phyloP scores from a whole-genome alignment of 2,113 vertebrate species.

The Carassius gibelio region DNA sequence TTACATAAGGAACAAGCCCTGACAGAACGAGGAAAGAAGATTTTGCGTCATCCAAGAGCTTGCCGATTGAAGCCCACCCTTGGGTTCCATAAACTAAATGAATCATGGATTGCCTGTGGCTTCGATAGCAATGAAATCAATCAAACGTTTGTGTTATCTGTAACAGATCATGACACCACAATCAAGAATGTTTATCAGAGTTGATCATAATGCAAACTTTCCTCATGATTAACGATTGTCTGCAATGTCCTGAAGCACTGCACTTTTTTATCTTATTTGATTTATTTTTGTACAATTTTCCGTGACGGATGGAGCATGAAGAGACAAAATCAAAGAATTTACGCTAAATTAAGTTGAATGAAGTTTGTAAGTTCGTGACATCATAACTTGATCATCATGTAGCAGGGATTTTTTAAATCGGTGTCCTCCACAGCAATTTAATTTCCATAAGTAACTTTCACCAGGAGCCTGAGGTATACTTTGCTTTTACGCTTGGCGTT shows the following conservation, averaged over 20 bases:
- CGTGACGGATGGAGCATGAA: not conserved
- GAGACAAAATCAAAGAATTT: not conserved
- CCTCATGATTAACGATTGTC: not conserved
- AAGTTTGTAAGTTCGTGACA: too few species aligned
- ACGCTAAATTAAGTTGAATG: not conserved
- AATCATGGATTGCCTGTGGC: not conserved
- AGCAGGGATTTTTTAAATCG: too few species aligned
- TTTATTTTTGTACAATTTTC: not conserved
- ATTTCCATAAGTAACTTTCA: too few species aligned
- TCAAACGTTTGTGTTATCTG: not conserved
- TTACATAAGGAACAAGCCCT: not conserved
- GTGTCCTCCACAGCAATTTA: too few species aligned
- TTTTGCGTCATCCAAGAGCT: not conserved
- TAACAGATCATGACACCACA: not conserved
- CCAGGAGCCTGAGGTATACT: too few species aligned
- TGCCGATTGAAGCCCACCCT: not conserved
- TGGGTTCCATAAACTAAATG: not conserved
- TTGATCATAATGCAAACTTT: conserved; percentile 24
- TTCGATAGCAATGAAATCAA: not conserved
- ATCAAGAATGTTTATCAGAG: conserved; percentile 15
- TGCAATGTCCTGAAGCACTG: not conserved
- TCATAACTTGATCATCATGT: too few species aligned
- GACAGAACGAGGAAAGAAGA: not conserved
- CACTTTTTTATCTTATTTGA: not conserved
- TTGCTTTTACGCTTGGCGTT: too few species aligned